Evolutionary conservation across 2,113 vertebrate species (phyloP).

Genomic region (Isichthys henryi): DNA sequence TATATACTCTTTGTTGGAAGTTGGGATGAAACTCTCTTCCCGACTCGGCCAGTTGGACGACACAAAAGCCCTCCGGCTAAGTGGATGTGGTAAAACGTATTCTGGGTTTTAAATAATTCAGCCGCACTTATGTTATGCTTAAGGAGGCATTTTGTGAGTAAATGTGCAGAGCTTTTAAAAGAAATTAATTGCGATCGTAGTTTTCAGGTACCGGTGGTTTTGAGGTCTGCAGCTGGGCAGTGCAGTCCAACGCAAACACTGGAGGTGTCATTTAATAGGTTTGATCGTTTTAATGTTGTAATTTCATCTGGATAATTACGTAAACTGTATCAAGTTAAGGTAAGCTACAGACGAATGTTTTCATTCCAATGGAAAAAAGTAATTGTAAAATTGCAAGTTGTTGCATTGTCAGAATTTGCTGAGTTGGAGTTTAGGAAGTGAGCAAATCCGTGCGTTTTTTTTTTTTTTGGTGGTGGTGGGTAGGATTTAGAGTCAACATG

Average conservation of each 20-base stretch:
- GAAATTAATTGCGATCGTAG: background rate
- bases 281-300: background rate
- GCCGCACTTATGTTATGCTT: background rate
- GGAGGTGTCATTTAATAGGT: background rate
- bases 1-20: background rate
- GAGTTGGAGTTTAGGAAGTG: background rate
- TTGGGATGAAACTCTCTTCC: background rate
- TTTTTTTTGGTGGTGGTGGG: background rate
- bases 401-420: background rate
- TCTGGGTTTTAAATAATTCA: background rate
- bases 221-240: background rate
- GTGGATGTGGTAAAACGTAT: background rate
- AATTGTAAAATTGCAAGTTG: background rate
- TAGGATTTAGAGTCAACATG: background rate
- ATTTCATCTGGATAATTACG: background rate
- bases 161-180: background rate
- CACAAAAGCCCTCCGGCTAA: background rate
- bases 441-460: background rate
- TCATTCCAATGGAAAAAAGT: background rate
- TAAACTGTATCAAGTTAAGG: background rate
- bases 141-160: background rate
- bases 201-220: background rate
- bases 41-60: background rate
- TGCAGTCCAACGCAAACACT: background rate
- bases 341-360: background rate